Evolutionary conservation across 2,797 vertebrate species (phyloP), one percentile per base, ranked within the genome.

Genomic region (Oceanodroma leucorhoa): DNA sequence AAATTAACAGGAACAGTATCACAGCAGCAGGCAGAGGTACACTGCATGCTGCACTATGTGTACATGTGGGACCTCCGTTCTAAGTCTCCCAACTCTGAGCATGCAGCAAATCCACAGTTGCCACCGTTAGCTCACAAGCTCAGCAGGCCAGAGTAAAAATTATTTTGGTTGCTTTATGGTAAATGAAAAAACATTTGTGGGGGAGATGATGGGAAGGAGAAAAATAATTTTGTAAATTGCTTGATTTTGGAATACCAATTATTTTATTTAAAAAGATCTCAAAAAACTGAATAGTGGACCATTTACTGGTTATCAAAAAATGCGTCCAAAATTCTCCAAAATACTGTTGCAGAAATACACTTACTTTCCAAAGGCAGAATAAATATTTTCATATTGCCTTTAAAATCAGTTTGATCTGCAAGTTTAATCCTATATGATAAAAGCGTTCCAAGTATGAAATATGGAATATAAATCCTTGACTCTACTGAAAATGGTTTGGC

Each of bases 401-500:
- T 93, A 96, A 96, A 97, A 96, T 91, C 90, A 96, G 84, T 94
- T 94, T 93, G 94, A 96, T 95, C 94, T 95, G 72, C 85, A 84
- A 90, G 91, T 95, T 96, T 96, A 97, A 96, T 97, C 83, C 81
- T 89, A 38, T 64, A 83, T 90, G 94, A 97, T 97, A 97, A 96
- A 96, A 97, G 57, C 22, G n/a, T 94, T 96, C 93, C 94, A 96
- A 97, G 73, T 96, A 95, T 65, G 86, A 97, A 97, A 95, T 95
- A 93, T 26, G 83, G 88, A 95, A 73, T 90, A 96, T 85, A 94
- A 94, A 97, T 94, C 93, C 91, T 96, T 90, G 94, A 89, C 94
- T 92, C 90, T 96, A 97, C 72, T 92, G 93, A 95, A 96, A 96
- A 97, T 88, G 90, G 89, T 97, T 95, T 97, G 94, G 94, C 96